Evolutionary conservation across 2,797 vertebrate genomes (phyloP), one percentile per base, ranked within the genome.

Genomic region (Rhynchotus rufescens): DNA sequence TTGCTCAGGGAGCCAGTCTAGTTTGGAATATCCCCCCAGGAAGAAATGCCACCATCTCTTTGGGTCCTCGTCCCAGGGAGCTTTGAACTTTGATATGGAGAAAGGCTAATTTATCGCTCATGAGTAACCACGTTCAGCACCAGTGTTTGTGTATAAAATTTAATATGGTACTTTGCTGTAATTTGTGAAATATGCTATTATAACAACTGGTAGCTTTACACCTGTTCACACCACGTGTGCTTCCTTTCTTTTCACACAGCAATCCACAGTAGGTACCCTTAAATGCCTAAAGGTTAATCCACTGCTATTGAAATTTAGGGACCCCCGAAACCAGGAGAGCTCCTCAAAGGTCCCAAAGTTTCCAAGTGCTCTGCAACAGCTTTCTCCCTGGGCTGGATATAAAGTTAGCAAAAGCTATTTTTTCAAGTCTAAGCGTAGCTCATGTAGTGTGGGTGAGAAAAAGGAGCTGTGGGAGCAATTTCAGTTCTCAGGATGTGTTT

Each of bases 401-500:
- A 49, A 77, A 89, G 30, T 90, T 83, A 52, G 19, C 65, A 80
- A 71, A 57, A 40, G 42, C 73, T 90, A 51, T 1, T 5, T 80
- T 78, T 91, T 90, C 64, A 64, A 49, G 47, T 90, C 59, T 85
- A 19, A 3, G 51, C 85, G 26, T 57, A 9, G 86, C 28, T 84
- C 20, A 1, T 62, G 28, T 36, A 68, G 84, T 6, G 80, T 92
- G 85, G 83, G 91, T 4, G 30, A 80, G 80, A 34, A 32, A 67
- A 42, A 7, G 23, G 56, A 45, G 80, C 88, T 78, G 49, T 47
- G 61, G 77, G 81, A 30, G 61, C 72, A 6, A 7, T 68, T 79
- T 85, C 62, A 79, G 17, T 64, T 89, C 84, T 80, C 86, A 85
- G 84, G 86, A 87, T 82, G 78, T 88, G 76, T 66, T 90, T 78